These are phyloP conservation scores for Mimumesa dahlbomi DNA, from an alignment of 2,888 invertebrate species.

Conservation along the genomic window DNA sequence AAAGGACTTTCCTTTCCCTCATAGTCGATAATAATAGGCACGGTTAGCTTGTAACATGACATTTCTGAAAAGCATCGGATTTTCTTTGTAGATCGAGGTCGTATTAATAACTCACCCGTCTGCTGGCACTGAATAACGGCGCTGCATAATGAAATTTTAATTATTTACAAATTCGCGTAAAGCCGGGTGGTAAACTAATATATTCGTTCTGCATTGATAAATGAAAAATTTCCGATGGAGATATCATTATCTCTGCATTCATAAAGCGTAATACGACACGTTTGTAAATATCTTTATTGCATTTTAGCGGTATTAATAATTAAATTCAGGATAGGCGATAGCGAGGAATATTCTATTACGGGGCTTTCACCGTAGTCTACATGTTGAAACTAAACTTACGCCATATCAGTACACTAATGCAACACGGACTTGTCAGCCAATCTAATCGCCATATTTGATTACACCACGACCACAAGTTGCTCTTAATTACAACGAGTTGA, in stretches of 20 bases:
- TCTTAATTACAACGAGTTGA: conserved; percentile 34
- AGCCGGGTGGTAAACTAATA: too few relatives aligned
- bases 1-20: conserved; percentile 31
- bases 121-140: too few relatives aligned
- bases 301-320: not conserved
- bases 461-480: conserved; percentile 30
- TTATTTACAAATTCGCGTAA: too few relatives aligned
- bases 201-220: too few relatives aligned
- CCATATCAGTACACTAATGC: conserved; percentile 27
- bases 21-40: conserved; percentile 19
- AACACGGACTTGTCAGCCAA: conserved; percentile 23
- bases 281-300: not conserved
- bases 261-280: too few relatives aligned
- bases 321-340: conserved; percentile 11
- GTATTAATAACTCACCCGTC: not conserved
- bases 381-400: conserved; percentile 25
- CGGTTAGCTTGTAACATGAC: conserved; percentile 3
- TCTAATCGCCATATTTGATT: conserved; percentile 43
- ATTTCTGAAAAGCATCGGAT: conserved; percentile 7
- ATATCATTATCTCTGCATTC: too few relatives aligned
- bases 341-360: conserved; percentile 19
- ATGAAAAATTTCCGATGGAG: too few relatives aligned
- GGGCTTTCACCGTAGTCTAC: conserved; percentile 15
- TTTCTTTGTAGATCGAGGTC: not conserved
- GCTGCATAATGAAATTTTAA: too few relatives aligned